A percentile compares a stretch with the other conserved stretches of the same genome.
Conservation (phyloP, 2,797 vertebrate species). For the Alectoris magna region DNA sequence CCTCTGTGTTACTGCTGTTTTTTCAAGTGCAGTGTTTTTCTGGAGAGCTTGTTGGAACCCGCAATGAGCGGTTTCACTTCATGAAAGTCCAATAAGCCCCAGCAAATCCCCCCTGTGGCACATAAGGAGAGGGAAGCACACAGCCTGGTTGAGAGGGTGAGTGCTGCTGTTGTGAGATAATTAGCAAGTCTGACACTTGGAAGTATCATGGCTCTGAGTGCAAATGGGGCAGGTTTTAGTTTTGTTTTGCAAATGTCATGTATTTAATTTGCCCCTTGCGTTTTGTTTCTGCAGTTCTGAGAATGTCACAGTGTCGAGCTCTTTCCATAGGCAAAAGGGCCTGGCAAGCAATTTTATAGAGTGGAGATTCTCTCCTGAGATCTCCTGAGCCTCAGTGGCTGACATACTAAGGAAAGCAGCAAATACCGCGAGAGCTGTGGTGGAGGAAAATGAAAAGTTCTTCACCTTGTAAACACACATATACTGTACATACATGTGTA, state of each 20-base stretch:
- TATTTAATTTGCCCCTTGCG: slow-evolving; percentile 23
- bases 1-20: background rate
- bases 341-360: background rate
- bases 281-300: background rate
- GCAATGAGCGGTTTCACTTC: background rate
- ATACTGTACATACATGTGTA: background rate
- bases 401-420: background rate
- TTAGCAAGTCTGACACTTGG: slow-evolving; percentile 17
- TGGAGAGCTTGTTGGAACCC: background rate
- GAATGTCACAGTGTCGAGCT: background rate
- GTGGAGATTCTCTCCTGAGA: background rate
- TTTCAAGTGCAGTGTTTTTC: background rate
- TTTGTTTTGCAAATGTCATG: slow-evolving; percentile 1
- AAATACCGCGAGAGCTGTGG: background rate
- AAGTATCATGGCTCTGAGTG: slow-evolving; percentile 6
- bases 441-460: background rate
- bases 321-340: background rate
- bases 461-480: background rate
- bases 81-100: slow-evolving; percentile 25
- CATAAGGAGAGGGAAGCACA: background rate
- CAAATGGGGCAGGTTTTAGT: slow-evolving; percentile 14
- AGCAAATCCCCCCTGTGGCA: background rate
- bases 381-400: background rate
- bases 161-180: background rate
- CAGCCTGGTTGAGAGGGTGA: slow-evolving; percentile 7